A percentile compares a stretch with the other conserved stretches of the same genome.
Evolutionary conservation across 2,888 invertebrate species (phyloP).

Genomic region (Stegana nigrithorax): DNA sequence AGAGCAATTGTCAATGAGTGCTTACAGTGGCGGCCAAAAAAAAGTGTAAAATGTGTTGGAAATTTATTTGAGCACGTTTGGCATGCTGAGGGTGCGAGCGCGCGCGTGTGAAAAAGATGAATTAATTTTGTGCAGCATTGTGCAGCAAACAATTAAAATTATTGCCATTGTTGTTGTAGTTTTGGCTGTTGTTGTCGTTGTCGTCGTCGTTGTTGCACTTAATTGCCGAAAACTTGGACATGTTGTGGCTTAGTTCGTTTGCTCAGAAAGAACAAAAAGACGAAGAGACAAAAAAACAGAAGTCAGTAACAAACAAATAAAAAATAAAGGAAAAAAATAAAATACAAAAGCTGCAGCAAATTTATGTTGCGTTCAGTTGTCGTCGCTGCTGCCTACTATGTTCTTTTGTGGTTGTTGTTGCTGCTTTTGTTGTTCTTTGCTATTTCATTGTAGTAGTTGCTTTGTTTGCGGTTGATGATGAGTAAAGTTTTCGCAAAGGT

Average conservation of each 20-base stretch:
- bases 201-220: slow-evolving; percentile 37
- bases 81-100: background rate
- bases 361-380: slow-evolving; percentile 34
- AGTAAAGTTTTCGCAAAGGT: slow-evolving; percentile 57
- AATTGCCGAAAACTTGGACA: slow-evolving; percentile 56
- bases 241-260: slow-evolving; percentile 58
- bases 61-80: slow-evolving; percentile 45
- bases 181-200: background rate
- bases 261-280: background rate
- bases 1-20: slow-evolving; percentile 3
- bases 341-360: background rate
- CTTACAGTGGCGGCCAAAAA: slow-evolving; percentile 14
- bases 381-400: slow-evolving; percentile 33
- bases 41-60: background rate
- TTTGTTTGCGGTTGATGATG: slow-evolving; percentile 61
- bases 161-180: slow-evolving; percentile 41
- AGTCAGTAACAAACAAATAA: background rate
- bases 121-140: slow-evolving; percentile 63
- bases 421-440: background rate
- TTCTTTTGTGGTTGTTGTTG: slow-evolving; percentile 34
- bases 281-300: background rate
- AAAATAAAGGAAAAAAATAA: slow-evolving; percentile 1
- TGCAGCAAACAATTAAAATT: slow-evolving; percentile 61
- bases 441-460: slow-evolving; percentile 48
- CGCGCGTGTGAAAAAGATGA: slow-evolving; percentile 56